These are phyloP conservation scores for Apocheima hispidaria DNA, from an alignment of 2,888 invertebrate genomes.

Conservation along the genomic window DNA sequence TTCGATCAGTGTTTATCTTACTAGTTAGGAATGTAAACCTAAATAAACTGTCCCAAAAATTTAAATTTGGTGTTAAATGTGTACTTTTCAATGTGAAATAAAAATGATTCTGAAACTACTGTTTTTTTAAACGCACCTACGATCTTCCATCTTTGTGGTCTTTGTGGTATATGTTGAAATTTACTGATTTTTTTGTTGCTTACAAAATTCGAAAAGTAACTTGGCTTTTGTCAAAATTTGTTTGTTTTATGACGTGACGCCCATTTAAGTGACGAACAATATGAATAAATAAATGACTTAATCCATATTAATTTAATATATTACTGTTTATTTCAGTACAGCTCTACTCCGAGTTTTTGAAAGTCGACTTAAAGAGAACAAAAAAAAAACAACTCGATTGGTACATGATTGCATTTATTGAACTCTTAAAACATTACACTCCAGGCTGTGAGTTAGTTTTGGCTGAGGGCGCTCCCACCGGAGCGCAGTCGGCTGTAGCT, in stretches of 20 bases:
- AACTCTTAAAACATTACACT: conserved; percentile 12
- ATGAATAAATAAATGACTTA: too few relatives aligned
- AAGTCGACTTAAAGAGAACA: not conserved
- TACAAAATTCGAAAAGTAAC: too few relatives aligned
- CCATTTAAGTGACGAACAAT: too few relatives aligned
- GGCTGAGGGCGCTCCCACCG: conserved; percentile 64
- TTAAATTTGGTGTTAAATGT: conserved; percentile 18
- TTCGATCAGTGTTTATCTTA: conserved; percentile 43
- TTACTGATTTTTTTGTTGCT: too few relatives aligned
- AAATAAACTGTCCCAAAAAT: conserved; percentile 1
- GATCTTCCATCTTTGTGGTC: too few relatives aligned
- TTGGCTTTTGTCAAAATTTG: too few relatives aligned
- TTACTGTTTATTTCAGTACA: not conserved
- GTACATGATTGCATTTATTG: conserved; percentile 16
- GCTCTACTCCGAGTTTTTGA: not conserved
- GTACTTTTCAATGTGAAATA: conserved; percentile 29
- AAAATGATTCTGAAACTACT: conserved; percentile 14
- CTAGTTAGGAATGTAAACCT: conserved; percentile 22
- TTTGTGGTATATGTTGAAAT: too few relatives aligned
- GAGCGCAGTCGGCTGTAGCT: conserved; percentile 44
- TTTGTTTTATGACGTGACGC: too few relatives aligned
- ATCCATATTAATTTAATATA: not conserved
- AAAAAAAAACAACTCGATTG: not conserved
- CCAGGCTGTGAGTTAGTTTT: conserved; percentile 51
- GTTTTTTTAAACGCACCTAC: not conserved